Evolutionary conservation across 2,113 vertebrate species (phyloP).

Genomic region (Crocuta crocuta): DNA sequence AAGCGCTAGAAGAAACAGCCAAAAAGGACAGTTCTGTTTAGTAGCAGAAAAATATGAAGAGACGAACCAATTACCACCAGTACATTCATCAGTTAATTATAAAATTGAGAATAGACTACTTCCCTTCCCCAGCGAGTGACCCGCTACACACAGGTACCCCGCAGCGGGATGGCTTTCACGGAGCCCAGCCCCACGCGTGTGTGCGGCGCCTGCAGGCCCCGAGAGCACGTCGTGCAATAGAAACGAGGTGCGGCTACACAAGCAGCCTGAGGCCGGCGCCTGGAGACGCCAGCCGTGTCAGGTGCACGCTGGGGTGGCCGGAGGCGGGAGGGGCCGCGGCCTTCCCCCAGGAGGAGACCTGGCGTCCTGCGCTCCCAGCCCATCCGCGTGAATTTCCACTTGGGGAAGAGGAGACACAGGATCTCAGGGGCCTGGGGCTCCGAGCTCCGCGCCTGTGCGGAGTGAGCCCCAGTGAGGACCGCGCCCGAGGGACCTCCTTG

Average conservation of each 20-base stretch:
- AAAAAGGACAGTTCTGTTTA: background rate
- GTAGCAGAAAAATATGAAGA: slow-evolving; percentile 39
- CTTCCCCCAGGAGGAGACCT: background rate
- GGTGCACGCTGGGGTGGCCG: background rate
- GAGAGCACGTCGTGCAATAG: background rate
- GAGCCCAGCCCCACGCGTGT: background rate
- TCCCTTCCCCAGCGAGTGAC: slow-evolving; percentile 8
- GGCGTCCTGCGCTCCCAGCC: background rate
- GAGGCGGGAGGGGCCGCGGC: background rate
- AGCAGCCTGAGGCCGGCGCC: too few relatives aligned
- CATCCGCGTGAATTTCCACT: background rate
- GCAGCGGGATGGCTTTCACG: slow-evolving; percentile 11
- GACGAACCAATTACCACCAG: slow-evolving; percentile 26
- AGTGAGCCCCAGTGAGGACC: rapidly evolving
- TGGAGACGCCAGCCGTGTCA: too few relatives aligned
- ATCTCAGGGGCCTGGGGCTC: background rate
- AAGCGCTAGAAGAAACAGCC: slow-evolving; percentile 30
- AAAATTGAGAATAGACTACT: slow-evolving; percentile 56
- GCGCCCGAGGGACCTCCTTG: background rate
- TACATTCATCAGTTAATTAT: slow-evolving; percentile 52
- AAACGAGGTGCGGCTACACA: background rate
- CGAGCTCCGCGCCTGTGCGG: background rate
- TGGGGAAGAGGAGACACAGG: background rate
- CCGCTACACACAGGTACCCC: background rate
- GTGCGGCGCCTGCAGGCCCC: background rate